Evolutionary conservation across 2,888 invertebrate species (phyloP).

Genomic region (Gymnoscelis rufifasciata): DNA sequence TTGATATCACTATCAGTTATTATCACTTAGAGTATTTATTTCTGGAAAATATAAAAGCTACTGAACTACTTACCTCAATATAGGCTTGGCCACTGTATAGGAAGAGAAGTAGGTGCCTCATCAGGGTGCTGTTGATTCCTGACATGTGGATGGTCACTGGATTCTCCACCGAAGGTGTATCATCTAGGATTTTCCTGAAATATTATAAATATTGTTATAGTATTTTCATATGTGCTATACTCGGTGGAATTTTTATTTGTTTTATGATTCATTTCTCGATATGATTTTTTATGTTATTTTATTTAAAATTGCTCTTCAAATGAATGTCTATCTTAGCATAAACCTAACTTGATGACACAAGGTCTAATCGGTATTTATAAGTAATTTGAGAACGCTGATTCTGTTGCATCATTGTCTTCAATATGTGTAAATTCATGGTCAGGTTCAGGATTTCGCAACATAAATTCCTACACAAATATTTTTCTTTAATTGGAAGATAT

Average conservation of each 20-base stretch:
- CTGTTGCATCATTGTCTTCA: conserved; percentile 17
- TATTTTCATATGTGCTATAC: too few species aligned
- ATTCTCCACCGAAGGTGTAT: conserved; percentile 83
- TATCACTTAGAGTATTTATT: too few species aligned
- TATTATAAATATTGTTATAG: conserved; percentile 19
- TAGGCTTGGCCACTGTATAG: conserved; percentile 92
- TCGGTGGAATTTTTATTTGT: too few species aligned
- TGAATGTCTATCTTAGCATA: too few species aligned
- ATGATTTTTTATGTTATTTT: too few species aligned
- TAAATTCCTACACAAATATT: background rate
- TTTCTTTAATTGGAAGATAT: too few species aligned
- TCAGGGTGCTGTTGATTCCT: conserved; percentile 87
- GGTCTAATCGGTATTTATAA: conserved; percentile 12
- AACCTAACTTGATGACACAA: conserved; percentile 14
- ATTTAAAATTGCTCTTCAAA: too few species aligned
- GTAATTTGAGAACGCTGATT: conserved; percentile 12
- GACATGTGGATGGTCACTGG: conserved; percentile 91
- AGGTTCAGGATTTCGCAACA: conserved; percentile 9
- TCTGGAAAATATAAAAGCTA: background rate
- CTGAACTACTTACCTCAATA: conserved; percentile 80
- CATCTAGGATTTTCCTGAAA: conserved; percentile 83
- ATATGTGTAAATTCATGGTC: conserved; percentile 15
- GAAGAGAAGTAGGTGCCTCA: conserved; percentile 90
- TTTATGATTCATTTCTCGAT: too few species aligned
- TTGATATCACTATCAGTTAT: too few species aligned